Evolutionary conservation across 2,888 invertebrate species (phyloP), one percentile per base, ranked within the genome.

Genomic region (Polylopha cassiicola): DNA sequence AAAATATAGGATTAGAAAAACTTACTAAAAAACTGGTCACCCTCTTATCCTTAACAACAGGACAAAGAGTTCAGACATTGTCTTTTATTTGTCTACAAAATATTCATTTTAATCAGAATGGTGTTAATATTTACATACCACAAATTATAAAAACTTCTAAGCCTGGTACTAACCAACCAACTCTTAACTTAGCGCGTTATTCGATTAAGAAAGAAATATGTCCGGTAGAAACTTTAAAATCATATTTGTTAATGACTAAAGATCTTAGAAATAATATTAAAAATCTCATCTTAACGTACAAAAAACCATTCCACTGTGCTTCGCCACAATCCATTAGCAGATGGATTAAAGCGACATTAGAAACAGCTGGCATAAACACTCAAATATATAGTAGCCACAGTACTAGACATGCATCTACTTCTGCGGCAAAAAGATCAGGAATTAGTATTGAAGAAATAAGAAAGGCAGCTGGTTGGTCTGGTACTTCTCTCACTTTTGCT

Each of bases 391-490:
- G 21, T 5, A 37, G 39, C 2, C 46, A 46, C 27, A 30, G 23
- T 11, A 39, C 45, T 3, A 26, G 42, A 5, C 38, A 37, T 13
- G 36, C 45, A 3, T 36, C 42, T 3, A 37, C 42, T 2, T 46
- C 42, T 2, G 18, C 27, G 3, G 46, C 43, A 5, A 4, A 11
- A 5, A 8, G 11, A 8, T 13, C 16, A 4, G 39, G 39, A 0
- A 15, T 46, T 2, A 23, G 8, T 4, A 24, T 41, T 7, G 33
- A 43, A 2, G 6, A 8, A 4, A 46, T 46, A 10, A 16, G 17
- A 4, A 46, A 29, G 16, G 27, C 43, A 2, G 43, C 39, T 1
- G 46, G 43, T 1, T 43, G 37, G 43, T 30, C 39, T 2, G 14
- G 20, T n/a, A 30, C 1, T 22, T 43, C 39, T 2, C 4, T 8